phyloP scores from a whole-genome alignment of 1,140 invertebrate genomes.

The Saxidomus purpurata region DNA sequence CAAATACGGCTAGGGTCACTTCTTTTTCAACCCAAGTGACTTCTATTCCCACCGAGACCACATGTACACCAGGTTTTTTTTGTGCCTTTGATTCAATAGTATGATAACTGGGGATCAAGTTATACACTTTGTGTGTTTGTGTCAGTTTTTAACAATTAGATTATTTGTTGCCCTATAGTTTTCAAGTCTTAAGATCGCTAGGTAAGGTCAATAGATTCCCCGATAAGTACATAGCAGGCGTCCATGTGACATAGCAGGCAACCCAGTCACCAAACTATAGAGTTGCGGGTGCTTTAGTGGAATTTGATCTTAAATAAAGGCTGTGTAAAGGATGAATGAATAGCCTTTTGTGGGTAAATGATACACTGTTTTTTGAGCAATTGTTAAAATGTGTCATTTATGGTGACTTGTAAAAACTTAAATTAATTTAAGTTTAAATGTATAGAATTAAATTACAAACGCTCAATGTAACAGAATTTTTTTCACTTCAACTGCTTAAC shows the following conservation, averaged over 20 bases:
- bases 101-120: not conserved
- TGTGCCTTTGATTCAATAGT: not conserved
- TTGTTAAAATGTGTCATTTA: slow-evolving; percentile 36
- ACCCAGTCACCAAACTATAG: slow-evolving; percentile 1
- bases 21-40: not conserved
- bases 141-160: slow-evolving; percentile 9
- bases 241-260: not conserved
- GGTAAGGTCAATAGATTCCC: not conserved
- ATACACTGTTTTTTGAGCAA: not conserved
- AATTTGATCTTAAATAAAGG: not conserved
- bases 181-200: not conserved
- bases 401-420: not conserved
- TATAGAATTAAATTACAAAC: too few relatives aligned
- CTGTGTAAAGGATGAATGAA: not conserved
- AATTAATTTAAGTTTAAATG: slow-evolving; percentile 3
- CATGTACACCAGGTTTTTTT: not conserved
- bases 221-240: not conserved
- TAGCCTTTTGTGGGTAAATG: not conserved
- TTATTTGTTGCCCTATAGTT: slow-evolving; percentile 16
- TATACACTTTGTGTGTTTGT: not conserved
- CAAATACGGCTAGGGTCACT: too few relatives aligned
- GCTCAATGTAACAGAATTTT: too few relatives aligned
- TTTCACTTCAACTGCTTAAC: too few relatives aligned
- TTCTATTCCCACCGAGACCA: not conserved
- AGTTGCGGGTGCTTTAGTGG: not conserved